Evolutionary conservation across 35 echinoderm and acorn worm genomes (phyloP).

Genomic region (Acanthaster planci): DNA sequence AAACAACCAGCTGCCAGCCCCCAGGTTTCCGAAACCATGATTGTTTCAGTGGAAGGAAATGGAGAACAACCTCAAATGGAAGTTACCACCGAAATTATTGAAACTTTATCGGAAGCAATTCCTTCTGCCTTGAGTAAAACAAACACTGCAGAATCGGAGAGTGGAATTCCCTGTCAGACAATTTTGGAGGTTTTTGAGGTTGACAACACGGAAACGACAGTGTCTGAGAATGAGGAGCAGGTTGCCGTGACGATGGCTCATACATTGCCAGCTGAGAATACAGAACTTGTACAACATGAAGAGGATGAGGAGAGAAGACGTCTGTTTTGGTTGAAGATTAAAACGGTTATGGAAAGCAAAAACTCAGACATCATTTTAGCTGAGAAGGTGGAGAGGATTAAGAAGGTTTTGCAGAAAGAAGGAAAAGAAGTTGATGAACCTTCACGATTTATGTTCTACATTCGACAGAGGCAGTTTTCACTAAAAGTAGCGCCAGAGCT

Average conservation of each 20-base stretch:
- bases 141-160: too few species aligned
- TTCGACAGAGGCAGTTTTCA: slow-evolving; percentile 3
- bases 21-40: too few species aligned
- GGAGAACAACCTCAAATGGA: too few species aligned
- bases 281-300: not conserved
- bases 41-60: too few species aligned
- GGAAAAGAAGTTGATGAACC: not conserved
- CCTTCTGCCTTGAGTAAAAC: too few species aligned
- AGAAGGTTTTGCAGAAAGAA: slow-evolving; percentile 7
- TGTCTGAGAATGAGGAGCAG: slow-evolving; percentile 11
- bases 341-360: not conserved
- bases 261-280: not conserved
- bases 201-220: not conserved
- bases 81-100: too few species aligned
- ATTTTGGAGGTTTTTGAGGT: too few species aligned
- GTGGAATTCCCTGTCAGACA: too few species aligned
- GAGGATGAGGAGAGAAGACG: not conserved
- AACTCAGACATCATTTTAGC: not conserved
- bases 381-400: not conserved
- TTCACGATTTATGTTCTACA: not conserved
- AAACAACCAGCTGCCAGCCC: too few species aligned
- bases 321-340: not conserved
- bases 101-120: too few species aligned
- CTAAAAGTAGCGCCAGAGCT: not conserved
- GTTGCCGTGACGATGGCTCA: slow-evolving; percentile 14